phyloP scores from a whole-genome alignment of 2,113 vertebrate species.

The Macquaria australasica region DNA sequence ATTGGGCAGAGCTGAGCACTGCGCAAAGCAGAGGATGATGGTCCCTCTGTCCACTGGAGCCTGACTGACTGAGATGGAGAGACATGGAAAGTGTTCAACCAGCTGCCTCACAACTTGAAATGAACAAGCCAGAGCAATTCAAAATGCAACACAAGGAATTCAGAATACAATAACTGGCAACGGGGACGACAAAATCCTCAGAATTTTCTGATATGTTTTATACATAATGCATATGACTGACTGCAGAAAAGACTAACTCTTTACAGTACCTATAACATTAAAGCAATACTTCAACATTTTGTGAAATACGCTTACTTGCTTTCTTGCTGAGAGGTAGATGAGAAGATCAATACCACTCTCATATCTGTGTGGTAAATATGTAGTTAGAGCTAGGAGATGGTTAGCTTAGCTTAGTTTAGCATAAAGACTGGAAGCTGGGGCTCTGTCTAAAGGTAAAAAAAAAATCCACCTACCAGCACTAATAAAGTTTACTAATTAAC shows the following conservation, averaged over 20 bases:
- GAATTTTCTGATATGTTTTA: conserved; percentile 21
- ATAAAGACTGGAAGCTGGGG: neutral
- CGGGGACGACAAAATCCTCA: conserved; percentile 22
- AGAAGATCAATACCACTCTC: neutral
- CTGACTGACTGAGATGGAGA: conserved; percentile 79
- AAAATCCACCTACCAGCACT: neutral
- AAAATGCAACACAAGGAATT: conserved; percentile 60
- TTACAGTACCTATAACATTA: neutral
- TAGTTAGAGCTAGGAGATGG: neutral
- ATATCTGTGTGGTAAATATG: neutral
- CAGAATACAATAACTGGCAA: conserved; percentile 46
- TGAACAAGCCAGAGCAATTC: conserved; percentile 61
- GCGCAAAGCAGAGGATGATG: conserved; percentile 78
- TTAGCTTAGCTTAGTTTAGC: conserved; percentile 2
- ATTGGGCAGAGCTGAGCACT: conserved; percentile 81
- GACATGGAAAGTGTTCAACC: conserved; percentile 74
- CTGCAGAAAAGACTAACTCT: neutral
- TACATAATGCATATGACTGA: conserved; percentile 31
- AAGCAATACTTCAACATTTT: neutral
- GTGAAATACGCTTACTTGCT: neutral
- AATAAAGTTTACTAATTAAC: too few species aligned
- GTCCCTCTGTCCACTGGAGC: conserved; percentile 78
- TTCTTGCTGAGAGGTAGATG: neutral
- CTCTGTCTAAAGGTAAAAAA: neutral
- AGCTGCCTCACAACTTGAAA: conserved; percentile 67